phyloP scores from a whole-genome alignment of 2,888 invertebrate genomes.

The Phaedon cochleariae region DNA sequence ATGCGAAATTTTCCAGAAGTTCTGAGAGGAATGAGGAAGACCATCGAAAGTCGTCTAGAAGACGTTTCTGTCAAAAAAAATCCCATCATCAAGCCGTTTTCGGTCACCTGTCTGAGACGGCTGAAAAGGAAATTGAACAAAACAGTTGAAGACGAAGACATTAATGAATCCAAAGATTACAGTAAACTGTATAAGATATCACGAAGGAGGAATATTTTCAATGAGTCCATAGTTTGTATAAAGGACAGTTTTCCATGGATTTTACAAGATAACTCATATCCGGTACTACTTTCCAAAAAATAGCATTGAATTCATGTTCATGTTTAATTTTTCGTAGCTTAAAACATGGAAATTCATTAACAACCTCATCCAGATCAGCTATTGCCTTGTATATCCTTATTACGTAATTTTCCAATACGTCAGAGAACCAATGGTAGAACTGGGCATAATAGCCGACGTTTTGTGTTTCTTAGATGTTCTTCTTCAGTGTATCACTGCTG shows the following conservation, averaged over 20 bases:
- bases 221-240: not conserved
- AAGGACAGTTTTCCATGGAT: constrained; percentile 63
- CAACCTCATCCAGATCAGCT: constrained; percentile 60
- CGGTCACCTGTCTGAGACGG: constrained; percentile 23
- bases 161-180: constrained; percentile 4
- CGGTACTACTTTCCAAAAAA: constrained; percentile 47
- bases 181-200: constrained; percentile 25
- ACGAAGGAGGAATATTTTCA: not conserved
- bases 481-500: constrained; percentile 52
- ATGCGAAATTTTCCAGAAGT: constrained; percentile 40
- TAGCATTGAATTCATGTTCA: not conserved
- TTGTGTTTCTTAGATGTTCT: constrained; percentile 62
- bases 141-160: not conserved
- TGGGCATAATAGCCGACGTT: constrained; percentile 61
- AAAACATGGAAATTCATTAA: constrained; percentile 65
- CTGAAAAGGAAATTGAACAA: constrained; percentile 25
- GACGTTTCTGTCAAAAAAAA: constrained; percentile 11
- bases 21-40: constrained; percentile 29
- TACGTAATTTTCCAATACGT: constrained; percentile 62
- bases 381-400: constrained; percentile 65
- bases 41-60: constrained; percentile 34
- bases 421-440: constrained; percentile 60
- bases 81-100: constrained; percentile 10
- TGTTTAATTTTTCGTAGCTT: constrained; percentile 42
- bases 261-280: constrained; percentile 61